Percentiles rank a stretch among this genome's conserved stretches.
phyloP scores from a whole-genome alignment of 1,140 invertebrate genomes.

The Reticulitermes speratus region DNA sequence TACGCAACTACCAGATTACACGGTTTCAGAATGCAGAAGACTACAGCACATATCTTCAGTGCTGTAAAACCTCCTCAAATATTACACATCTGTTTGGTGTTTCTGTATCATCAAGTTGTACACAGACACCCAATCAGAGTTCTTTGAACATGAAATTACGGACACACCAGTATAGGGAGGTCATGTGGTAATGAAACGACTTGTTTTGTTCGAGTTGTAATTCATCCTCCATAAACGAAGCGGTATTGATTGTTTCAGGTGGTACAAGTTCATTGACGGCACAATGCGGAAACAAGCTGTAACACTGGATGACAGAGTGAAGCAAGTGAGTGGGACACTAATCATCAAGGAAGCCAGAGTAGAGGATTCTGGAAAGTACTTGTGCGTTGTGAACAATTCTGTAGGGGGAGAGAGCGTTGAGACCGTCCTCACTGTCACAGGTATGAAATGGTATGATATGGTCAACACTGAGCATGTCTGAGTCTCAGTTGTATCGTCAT shows the following conservation, averaged over 20 bases:
- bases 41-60: too few species aligned
- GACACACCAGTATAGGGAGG: too few species aligned
- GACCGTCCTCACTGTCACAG: constrained; percentile 87
- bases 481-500: neutral
- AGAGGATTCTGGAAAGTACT: constrained; percentile 89
- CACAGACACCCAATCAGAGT: too few species aligned
- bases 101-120: too few species aligned
- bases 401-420: constrained; percentile 90
- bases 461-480: neutral
- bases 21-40: too few species aligned
- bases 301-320: constrained; percentile 79
- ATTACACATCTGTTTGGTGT: too few species aligned
- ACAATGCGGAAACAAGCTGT: constrained; percentile 81
- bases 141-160: too few species aligned
- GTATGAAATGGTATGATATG: constrained; percentile 44
- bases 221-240: neutral
- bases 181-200: too few species aligned
- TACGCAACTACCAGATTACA: too few species aligned
- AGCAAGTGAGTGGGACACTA: constrained; percentile 91
- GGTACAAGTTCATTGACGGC: constrained; percentile 90
- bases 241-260: constrained; percentile 67
- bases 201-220: neutral
- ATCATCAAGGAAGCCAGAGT: constrained; percentile 88
- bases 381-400: constrained; percentile 92
- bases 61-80: too few species aligned